Evolutionary conservation across 2,113 vertebrate genomes (phyloP), one percentile per base, ranked within the genome.

Genomic region (Caranx melampygus): DNA sequence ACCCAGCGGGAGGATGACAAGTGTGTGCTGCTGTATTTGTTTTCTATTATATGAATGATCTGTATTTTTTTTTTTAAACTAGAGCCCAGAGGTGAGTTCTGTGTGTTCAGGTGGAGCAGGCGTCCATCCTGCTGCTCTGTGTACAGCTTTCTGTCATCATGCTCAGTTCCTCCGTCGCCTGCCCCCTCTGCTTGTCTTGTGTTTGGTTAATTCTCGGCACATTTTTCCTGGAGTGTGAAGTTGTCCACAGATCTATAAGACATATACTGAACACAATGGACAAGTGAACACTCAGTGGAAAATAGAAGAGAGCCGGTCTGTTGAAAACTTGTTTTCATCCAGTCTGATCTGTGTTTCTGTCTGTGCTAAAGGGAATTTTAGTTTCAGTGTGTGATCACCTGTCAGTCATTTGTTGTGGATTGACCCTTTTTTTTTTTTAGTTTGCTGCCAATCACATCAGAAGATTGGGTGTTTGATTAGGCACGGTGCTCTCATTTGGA

Each of bases 61-160:
- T 66, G 14, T 82, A 26, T 26, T 26, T 26, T 26, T 26, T 26
- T 26, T 26, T 26, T 66, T 77, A 33, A 59, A 35, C 42, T 51
- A 8, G 55, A 79, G 37, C 42, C 26, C 55, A 55, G n/a, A 70
- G 89, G 89, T 91, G 88, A 91, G 87, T 89, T 66, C 33, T 81
- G 13, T 79, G 64, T 78, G 33, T 40, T 59, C 34, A 6, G 60
- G 35, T 77, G 61, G 58, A 79, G 58, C 71, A 69, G 54, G 47
- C 1, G 1, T 18, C 44, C 21, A 12, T 45, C 63, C 42, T 64
- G 54, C 72, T 64, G 3, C 49, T 75, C n/a, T 61, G 60, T 81
- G 57, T 83, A 77, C 49, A 65, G 71, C 72, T 80, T 74, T 68
- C 87, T 82, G 42, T 68, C 33, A 37, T 76, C 55, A 16, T 52